Percentiles rank a stretch among this genome's conserved stretches.
Conservation (phyloP, 1,140 invertebrate genomes). For the Apis florea region DNA sequence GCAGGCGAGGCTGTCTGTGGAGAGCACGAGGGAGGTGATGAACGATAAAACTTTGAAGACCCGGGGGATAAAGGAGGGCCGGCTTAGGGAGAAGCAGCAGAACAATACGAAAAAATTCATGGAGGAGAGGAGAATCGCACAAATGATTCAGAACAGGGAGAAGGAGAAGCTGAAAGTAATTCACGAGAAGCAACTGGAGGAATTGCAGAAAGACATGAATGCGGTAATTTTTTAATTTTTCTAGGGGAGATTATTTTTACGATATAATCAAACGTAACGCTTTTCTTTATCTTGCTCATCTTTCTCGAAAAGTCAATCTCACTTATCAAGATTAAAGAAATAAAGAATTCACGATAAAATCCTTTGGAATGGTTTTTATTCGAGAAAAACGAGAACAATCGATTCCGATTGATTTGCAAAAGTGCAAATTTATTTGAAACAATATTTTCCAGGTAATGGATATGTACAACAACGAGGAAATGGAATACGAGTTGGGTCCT, state of each 20-base stretch:
- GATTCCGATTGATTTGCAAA: no score
- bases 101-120: constrained; percentile 99
- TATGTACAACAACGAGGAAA: constrained; percentile 96
- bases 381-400: no score
- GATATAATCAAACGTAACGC: no score
- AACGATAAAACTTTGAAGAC: constrained; percentile 98
- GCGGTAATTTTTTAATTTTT: constrained; percentile 82
- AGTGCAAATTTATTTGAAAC: not conserved
- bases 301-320: no score
- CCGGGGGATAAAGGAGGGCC: constrained; percentile 97
- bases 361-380: no score
- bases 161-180: constrained; percentile 95
- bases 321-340: no score
- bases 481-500: constrained; percentile 93
- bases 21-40: constrained; percentile 96
- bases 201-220: constrained; percentile 94
- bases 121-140: constrained; percentile 94
- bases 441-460: constrained; percentile 90
- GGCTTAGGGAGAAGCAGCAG: constrained; percentile 96
- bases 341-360: no score
- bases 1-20: constrained; percentile 98
- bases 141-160: constrained; percentile 95
- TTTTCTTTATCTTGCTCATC: no score
- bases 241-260: no score
- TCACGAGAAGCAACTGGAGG: constrained; percentile 96